A percentile compares a stretch with the other conserved stretches of the same genome.
These are phyloP conservation scores for Hephaestus fuliginosus DNA, from an alignment of 2,797 vertebrate species.

Conservation along the genomic window DNA sequence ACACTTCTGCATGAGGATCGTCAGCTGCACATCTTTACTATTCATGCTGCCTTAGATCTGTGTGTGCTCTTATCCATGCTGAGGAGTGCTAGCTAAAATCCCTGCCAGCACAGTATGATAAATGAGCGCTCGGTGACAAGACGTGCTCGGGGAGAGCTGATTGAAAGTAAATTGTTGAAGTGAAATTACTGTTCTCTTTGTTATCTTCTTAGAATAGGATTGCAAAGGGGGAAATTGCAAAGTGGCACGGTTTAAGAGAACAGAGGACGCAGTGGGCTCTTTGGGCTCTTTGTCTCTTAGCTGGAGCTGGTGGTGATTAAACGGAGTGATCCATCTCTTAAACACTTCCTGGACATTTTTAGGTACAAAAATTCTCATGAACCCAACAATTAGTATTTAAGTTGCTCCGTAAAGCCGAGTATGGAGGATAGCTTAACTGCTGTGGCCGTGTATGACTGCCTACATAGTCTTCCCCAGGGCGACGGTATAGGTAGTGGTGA, in stretches of 20 bases:
- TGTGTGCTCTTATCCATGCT: background rate
- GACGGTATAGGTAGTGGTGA: background rate
- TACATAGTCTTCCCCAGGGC: background rate
- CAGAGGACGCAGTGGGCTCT: background rate
- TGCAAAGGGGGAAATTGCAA: background rate
- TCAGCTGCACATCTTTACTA: background rate
- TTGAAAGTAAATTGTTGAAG: background rate
- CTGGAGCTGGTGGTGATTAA: background rate
- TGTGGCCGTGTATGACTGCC: background rate
- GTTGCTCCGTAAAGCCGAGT: no score
- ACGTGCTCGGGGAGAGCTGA: background rate
- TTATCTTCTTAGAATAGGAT: background rate
- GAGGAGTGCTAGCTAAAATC: background rate
- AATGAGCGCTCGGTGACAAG: constrained; percentile 1
- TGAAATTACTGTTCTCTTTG: background rate
- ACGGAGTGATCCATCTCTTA: background rate
- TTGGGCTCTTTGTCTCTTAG: background rate
- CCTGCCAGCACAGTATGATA: background rate
- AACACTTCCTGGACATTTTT: background rate
- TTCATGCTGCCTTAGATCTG: background rate
- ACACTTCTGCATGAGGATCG: no score
- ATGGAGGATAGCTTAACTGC: background rate
- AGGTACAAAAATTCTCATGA: background rate
- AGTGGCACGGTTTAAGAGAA: background rate
- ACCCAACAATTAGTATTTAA: background rate